Conservation (phyloP, 2,113 vertebrate genomes). For the Dicaeum eximium region DNA sequence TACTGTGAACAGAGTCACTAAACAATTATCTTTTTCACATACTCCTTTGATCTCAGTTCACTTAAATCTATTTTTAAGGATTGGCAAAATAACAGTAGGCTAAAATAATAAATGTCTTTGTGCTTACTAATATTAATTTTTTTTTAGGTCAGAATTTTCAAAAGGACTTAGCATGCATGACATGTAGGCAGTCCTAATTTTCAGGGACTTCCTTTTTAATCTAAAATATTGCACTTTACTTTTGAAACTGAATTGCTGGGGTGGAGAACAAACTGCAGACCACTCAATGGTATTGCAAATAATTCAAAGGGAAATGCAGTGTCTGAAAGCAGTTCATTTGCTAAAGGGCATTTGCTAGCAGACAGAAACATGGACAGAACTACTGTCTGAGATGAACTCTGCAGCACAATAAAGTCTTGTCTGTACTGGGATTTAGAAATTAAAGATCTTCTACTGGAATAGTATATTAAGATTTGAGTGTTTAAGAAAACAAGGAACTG, state of each 20-base stretch:
- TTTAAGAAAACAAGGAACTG: neutral
- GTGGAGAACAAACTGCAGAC: neutral
- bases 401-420: neutral
- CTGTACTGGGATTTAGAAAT: neutral
- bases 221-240: slow-evolving; percentile 9
- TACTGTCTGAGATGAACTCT: neutral
- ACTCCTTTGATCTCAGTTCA: neutral
- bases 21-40: neutral
- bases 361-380: neutral
- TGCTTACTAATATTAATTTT: neutral
- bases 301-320: slow-evolving; percentile 35
- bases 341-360: slow-evolving; percentile 5
- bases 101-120: slow-evolving; percentile 3
- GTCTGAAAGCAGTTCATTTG: neutral
- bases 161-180: neutral
- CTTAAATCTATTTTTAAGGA: neutral
- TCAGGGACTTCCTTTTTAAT: neutral
- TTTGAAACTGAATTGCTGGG: neutral
- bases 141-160: neutral
- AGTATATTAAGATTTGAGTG: neutral
- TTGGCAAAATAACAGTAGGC: neutral
- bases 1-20: neutral
- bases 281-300: neutral
- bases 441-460: neutral
- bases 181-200: neutral